A percentile compares a stretch with the other conserved stretches of the same genome.
These are phyloP conservation scores for Ischnus inquisitorius DNA, from an alignment of 2,888 invertebrate genomes.

Conservation along the genomic window DNA sequence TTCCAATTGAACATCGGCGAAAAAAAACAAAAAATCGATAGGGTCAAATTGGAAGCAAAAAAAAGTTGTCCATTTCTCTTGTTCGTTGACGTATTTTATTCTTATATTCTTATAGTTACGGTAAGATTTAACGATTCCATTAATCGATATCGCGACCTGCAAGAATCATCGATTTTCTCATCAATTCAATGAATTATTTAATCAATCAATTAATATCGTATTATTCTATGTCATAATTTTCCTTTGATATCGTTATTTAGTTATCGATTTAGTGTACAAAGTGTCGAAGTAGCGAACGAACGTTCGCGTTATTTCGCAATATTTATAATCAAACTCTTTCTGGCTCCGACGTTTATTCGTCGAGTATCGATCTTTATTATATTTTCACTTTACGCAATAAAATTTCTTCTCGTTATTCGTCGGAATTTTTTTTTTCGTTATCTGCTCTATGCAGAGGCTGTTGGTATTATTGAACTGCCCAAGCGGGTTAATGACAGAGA, in stretches of 20 bases:
- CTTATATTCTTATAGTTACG: conserved; percentile 62
- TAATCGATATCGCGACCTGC: conserved; percentile 52
- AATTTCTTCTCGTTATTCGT: conserved; percentile 16
- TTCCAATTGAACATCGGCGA: neutral
- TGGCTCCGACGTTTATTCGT: conserved; percentile 35
- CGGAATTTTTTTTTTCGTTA: conserved; percentile 27
- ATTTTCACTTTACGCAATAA: conserved; percentile 40
- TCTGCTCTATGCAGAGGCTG: conserved; percentile 54
- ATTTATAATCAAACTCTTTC: conserved; percentile 40
- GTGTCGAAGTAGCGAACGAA: conserved; percentile 61
- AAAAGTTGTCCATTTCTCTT: conserved; percentile 1
- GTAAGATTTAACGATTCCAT: conserved; percentile 58
- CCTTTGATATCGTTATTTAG: conserved; percentile 35
- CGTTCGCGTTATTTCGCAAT: conserved; percentile 47
- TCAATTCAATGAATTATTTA: too few relatives aligned
- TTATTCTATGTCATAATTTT: conserved; percentile 46
- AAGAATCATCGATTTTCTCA: conserved; percentile 50
- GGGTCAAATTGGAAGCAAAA: conserved; percentile 7
- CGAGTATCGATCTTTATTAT: conserved; percentile 38
- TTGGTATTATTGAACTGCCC: conserved; percentile 49
- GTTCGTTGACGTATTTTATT: conserved; percentile 61
- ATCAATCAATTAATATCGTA: conserved; percentile 46
- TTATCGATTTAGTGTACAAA: conserved; percentile 66
- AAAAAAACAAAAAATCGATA: conserved; percentile 31
- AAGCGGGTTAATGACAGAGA: conserved; percentile 55